Evolutionary conservation across 2,113 vertebrate genomes (phyloP).

Genomic region (Desmodus rotundus): DNA sequence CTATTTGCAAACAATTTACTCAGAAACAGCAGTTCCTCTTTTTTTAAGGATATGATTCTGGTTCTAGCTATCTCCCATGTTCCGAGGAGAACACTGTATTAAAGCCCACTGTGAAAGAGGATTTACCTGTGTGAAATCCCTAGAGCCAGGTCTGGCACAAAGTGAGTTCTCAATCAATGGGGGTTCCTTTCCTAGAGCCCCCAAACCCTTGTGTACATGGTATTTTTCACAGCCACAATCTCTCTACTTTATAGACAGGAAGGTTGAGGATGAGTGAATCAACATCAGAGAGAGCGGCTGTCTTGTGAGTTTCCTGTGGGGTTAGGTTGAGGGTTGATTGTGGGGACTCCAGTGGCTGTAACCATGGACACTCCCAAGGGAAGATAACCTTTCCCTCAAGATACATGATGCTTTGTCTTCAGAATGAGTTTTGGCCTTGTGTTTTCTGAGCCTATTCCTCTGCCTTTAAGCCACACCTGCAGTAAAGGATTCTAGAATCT

Average conservation of each 20-base stretch:
- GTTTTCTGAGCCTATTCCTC: neutral
- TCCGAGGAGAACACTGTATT: neutral
- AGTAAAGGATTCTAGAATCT: neutral
- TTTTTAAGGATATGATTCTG: constrained; percentile 11
- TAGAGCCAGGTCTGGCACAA: neutral
- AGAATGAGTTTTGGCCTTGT: neutral
- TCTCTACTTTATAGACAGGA: neutral
- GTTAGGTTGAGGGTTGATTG: neutral
- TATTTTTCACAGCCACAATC: neutral
- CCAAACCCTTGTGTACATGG: accelerated
- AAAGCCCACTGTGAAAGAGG: neutral
- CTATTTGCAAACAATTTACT: constrained; percentile 54
- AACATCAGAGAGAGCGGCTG: neutral
- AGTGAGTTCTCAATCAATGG: neutral
- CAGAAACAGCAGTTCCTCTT: constrained; percentile 17
- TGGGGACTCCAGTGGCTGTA: neutral
- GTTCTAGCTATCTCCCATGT: neutral
- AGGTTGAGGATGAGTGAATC: neutral
- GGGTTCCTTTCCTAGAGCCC: neutral
- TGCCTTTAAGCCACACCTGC: neutral
- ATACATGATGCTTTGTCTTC: neutral
- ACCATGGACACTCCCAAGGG: neutral
- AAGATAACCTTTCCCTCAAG: neutral
- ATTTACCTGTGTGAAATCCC: neutral
- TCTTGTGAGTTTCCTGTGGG: neutral